Conservation (phyloP, 2,797 vertebrate species). For the Chiroxiphia lanceolata region DNA sequence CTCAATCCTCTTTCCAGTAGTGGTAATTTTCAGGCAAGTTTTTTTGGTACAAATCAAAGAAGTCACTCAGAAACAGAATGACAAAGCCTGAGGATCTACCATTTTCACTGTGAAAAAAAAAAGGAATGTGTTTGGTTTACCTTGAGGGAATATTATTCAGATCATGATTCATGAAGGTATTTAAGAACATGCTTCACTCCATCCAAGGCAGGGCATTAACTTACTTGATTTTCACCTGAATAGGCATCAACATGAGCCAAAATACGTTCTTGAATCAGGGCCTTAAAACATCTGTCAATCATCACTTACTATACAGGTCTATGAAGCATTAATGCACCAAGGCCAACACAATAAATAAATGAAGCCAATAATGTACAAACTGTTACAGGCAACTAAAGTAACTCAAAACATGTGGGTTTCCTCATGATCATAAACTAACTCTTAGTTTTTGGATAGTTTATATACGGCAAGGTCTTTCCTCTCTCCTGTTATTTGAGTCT, state of each 20-base stretch:
- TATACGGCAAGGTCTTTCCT: background rate
- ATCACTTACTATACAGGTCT: background rate
- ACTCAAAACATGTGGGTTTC: constrained; percentile 11
- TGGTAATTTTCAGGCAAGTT: background rate
- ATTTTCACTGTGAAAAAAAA: background rate
- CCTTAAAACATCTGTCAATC: constrained; percentile 31
- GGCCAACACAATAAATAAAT: constrained; percentile 14
- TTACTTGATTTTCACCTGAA: constrained; percentile 10
- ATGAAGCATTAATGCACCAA: constrained; percentile 11
- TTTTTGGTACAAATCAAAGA: background rate
- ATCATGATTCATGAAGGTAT: background rate
- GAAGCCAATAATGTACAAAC: constrained; percentile 10
- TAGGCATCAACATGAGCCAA: background rate
- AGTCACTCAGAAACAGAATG: background rate
- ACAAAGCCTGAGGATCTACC: background rate
- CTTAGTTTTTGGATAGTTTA: background rate
- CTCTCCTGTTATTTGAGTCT: background rate
- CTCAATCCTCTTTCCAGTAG: background rate
- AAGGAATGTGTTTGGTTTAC: background rate
- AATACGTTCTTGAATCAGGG: background rate
- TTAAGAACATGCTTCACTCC: background rate
- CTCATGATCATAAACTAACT: background rate
- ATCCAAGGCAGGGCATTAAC: background rate
- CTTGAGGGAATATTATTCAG: background rate
- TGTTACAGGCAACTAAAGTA: background rate